Evolutionary conservation across 2,888 invertebrate species (phyloP).

Genomic region (Apodemia zela): DNA sequence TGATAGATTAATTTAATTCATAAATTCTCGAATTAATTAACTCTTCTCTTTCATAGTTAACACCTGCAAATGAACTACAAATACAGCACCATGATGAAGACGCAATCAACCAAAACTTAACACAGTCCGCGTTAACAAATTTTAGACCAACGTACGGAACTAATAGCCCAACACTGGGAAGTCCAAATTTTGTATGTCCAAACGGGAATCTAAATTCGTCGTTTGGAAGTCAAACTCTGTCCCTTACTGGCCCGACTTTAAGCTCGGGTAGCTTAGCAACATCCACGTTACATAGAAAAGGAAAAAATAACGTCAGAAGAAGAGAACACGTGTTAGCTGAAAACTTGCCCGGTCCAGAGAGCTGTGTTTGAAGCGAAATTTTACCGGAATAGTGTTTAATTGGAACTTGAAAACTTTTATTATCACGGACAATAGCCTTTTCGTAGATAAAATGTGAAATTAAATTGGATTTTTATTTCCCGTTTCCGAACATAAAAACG

Average conservation of each 20-base stretch:
- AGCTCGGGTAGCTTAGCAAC: conserved; percentile 69
- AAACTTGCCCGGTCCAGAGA: conserved; percentile 92
- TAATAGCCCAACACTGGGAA: conserved; percentile 71
- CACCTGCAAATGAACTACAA: conserved; percentile 54
- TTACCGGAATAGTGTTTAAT: conserved; percentile 23
- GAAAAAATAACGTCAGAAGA: conserved; percentile 72
- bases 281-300: conserved; percentile 73
- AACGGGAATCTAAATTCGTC: conserved; percentile 66
- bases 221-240: conserved; percentile 62
- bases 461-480: conserved; percentile 8
- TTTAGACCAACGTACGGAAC: conserved; percentile 67
- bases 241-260: conserved; percentile 61
- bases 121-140: conserved; percentile 52
- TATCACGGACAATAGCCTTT: conserved; percentile 17
- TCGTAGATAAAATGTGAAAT: conserved; percentile 3
- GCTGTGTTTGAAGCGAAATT: conserved; percentile 84
- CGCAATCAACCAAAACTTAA: conserved; percentile 61
- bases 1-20: too few species aligned
- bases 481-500: neutral
- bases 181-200: conserved; percentile 73
- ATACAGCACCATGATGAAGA: conserved; percentile 57
- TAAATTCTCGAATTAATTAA: neutral
- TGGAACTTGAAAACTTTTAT: conserved; percentile 21
- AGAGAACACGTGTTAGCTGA: conserved; percentile 91
- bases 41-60: conserved; percentile 47